phyloP scores from a whole-genome alignment of 2,797 vertebrate species.

The Nyctibius grandis region DNA sequence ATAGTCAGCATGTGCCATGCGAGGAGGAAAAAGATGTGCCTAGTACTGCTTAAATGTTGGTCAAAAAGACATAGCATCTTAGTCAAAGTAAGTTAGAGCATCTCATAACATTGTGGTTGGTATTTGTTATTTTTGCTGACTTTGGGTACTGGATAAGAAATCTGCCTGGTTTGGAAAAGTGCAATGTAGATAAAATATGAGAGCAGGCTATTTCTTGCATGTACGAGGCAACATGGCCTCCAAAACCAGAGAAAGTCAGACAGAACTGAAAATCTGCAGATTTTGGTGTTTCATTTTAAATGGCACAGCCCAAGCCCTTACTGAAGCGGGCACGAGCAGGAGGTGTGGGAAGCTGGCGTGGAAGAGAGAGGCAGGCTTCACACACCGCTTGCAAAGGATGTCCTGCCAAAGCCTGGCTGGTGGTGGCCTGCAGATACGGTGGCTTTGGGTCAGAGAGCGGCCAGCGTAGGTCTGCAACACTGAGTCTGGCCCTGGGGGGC shows the following conservation, averaged over 20 bases:
- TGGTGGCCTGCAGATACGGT: neutral
- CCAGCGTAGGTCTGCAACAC: fast-evolving
- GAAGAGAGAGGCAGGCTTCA: neutral
- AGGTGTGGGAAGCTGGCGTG: neutral
- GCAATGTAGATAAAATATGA: neutral
- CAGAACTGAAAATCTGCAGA: neutral
- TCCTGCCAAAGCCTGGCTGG: neutral
- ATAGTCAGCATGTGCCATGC: neutral
- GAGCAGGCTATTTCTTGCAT: neutral
- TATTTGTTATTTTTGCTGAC: slow-evolving; percentile 35
- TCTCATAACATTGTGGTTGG: slow-evolving; percentile 5
- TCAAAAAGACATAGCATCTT: neutral
- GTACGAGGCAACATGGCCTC: neutral
- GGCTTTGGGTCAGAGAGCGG: neutral
- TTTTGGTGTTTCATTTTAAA: neutral
- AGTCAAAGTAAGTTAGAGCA: slow-evolving; percentile 2
- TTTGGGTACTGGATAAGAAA: slow-evolving; percentile 5
- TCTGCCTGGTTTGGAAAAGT: slow-evolving; percentile 8
- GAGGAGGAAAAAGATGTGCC: neutral
- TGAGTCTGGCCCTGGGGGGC: fast-evolving
- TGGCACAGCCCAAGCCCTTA: neutral
- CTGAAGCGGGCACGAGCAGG: fast-evolving
- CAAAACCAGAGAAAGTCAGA: neutral
- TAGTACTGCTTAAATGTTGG: neutral
- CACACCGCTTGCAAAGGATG: fast-evolving